phyloP scores from a whole-genome alignment of 2,888 invertebrate species.

The Pterostichus madidus region DNA sequence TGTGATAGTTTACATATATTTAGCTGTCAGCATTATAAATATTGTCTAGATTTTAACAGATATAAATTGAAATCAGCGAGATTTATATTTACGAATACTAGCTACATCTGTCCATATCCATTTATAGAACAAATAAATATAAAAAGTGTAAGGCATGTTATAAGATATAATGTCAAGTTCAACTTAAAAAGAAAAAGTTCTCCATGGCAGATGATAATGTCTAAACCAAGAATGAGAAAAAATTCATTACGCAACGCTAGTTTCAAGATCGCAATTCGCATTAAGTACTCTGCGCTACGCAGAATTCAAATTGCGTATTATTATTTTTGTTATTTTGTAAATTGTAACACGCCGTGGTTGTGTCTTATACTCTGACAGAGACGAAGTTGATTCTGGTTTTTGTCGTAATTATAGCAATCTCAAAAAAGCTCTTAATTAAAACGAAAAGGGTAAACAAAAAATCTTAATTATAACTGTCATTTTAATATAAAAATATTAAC shows the following conservation, averaged over 20 bases:
- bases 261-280: conserved; percentile 3
- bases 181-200: not conserved
- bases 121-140: not conserved
- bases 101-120: not conserved
- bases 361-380: not conserved
- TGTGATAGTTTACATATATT: too few relatives aligned
- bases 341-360: too few relatives aligned
- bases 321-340: not conserved
- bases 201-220: not conserved
- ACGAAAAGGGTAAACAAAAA: not conserved
- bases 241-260: conserved; percentile 11
- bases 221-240: not conserved
- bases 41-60: too few relatives aligned
- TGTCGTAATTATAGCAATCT: not conserved
- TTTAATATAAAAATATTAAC: not conserved
- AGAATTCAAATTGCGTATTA: conserved; percentile 25
- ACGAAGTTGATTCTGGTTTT: not conserved
- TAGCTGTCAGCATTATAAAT: too few relatives aligned
- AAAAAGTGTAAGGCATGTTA: not conserved
- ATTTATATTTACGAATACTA: not conserved
- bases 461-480: not conserved
- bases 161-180: not conserved
- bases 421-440: not conserved
- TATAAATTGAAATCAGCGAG: too few relatives aligned
- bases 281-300: not conserved